These are phyloP conservation scores for Noctua janthe DNA, from an alignment of 2,888 invertebrate genomes.

Conservation along the genomic window DNA sequence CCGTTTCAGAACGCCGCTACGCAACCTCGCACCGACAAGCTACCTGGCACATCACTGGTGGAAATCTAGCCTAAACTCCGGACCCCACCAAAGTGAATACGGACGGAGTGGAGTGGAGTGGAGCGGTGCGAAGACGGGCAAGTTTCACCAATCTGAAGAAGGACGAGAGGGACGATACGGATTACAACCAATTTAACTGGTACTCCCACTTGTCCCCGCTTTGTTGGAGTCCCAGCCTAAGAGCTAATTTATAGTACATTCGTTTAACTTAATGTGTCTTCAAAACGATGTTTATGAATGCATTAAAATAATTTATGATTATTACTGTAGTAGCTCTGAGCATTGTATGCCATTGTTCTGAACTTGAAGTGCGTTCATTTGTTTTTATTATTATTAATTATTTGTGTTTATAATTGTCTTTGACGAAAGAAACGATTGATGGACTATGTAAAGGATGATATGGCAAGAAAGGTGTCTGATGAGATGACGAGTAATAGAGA, in stretches of 20 bases:
- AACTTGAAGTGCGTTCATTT: constrained; percentile 24
- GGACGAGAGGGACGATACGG: neutral
- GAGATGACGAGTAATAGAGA: too few species aligned
- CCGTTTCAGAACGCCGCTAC: neutral
- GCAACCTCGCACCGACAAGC: neutral
- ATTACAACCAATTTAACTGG: neutral
- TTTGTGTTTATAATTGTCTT: neutral
- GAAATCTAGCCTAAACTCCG: neutral
- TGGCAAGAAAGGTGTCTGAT: too few species aligned
- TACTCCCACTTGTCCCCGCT: neutral
- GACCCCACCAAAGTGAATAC: neutral
- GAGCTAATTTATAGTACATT: constrained; percentile 35
- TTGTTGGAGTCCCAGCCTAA: neutral
- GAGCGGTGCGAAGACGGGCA: neutral
- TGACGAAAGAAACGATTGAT: too few species aligned
- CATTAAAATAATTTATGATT: constrained; percentile 50
- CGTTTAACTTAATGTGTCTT: constrained; percentile 50
- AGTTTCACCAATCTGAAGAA: neutral
- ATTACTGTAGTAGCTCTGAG: constrained; percentile 32
- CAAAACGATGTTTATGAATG: constrained; percentile 50
- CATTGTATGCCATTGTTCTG: constrained; percentile 38
- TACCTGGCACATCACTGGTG: too few species aligned
- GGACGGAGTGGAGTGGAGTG: neutral
- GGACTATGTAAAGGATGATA: too few species aligned
- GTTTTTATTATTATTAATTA: constrained; percentile 22